A percentile compares a stretch with the other conserved stretches of the same genome.
Conservation (phyloP, 2,888 invertebrate genomes). For the Melolontha melolontha region DNA sequence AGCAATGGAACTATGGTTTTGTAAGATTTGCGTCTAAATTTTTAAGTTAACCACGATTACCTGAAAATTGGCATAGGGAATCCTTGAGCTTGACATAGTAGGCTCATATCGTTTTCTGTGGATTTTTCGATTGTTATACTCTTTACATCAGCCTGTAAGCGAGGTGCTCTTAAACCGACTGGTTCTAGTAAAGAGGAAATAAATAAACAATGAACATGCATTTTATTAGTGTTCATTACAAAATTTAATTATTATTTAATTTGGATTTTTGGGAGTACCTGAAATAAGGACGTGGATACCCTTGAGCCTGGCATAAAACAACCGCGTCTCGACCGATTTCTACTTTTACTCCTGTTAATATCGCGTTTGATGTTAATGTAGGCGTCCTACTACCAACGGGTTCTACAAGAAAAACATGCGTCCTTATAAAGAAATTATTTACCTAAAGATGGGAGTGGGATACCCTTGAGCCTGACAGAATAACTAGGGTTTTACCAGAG, state of each 20-base stretch:
- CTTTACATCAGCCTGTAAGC: slow-evolving; percentile 61
- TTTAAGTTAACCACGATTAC: slow-evolving; percentile 59
- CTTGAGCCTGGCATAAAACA: slow-evolving; percentile 80
- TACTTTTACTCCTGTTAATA: slow-evolving; percentile 72
- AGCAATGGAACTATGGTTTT: no score
- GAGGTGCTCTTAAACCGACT: slow-evolving; percentile 41
- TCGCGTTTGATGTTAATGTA: slow-evolving; percentile 74
- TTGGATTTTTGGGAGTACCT: slow-evolving; percentile 68
- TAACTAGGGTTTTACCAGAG: slow-evolving; percentile 57
- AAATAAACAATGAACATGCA: slow-evolving; percentile 1
- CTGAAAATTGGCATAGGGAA: slow-evolving; percentile 72
- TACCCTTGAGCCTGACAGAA: slow-evolving; percentile 71
- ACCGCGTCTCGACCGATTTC: slow-evolving; percentile 70
- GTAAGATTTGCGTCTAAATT: no score
- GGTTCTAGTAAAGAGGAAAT: slow-evolving; percentile 53
- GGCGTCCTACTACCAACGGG: slow-evolving; percentile 73
- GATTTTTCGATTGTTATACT: slow-evolving; percentile 56
- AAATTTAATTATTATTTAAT: neutral
- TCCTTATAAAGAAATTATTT: slow-evolving; percentile 48
- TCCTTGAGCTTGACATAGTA: slow-evolving; percentile 80
- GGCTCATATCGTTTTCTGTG: slow-evolving; percentile 48
- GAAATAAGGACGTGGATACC: slow-evolving; percentile 79
- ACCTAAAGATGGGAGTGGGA: slow-evolving; percentile 71
- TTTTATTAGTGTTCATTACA: neutral
- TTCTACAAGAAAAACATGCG: slow-evolving; percentile 59